A percentile compares a stretch with the other conserved stretches of the same genome.
phyloP scores from a whole-genome alignment of 2,888 invertebrate species.

The Amphipyra tragopoginis region DNA sequence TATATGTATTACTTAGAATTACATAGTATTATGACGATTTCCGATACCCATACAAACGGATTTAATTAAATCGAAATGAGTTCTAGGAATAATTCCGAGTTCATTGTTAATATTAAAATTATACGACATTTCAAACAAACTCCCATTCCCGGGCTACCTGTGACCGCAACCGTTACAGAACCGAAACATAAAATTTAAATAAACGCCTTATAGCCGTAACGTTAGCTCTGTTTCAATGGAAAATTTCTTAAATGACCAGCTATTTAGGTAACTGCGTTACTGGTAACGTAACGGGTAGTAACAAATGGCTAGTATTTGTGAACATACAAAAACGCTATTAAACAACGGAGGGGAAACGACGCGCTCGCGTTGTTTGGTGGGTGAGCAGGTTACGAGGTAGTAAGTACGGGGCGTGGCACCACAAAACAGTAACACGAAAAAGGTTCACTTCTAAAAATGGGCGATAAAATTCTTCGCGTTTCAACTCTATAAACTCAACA shows the following conservation, averaged over 20 bases:
- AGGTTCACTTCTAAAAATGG: not conserved
- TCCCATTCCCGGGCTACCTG: not conserved
- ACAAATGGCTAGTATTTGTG: conserved; percentile 24
- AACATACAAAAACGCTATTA: conserved; percentile 28
- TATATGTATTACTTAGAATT: not conserved
- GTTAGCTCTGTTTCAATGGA: conserved; percentile 24
- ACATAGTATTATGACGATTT: not conserved
- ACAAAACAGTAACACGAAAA: not conserved
- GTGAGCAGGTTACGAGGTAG: conserved; percentile 2
- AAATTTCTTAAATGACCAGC: conserved; percentile 17
- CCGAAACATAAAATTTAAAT: conserved; percentile 38
- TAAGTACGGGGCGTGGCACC: not conserved
- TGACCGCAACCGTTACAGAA: conserved; percentile 1
- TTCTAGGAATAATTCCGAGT: not conserved
- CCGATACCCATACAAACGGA: not conserved
- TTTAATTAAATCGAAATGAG: conserved; percentile 29
- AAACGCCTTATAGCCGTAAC: conserved; percentile 21
- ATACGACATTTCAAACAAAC: conserved; percentile 15
- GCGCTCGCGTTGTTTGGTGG: not conserved
- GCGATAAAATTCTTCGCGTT: too few species aligned
- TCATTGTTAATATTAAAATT: conserved; percentile 7
- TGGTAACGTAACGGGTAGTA: not conserved
- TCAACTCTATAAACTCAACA: too few species aligned
- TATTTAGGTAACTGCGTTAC: conserved; percentile 11
- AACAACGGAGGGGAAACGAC: not conserved